Conservation (phyloP, 2,888 invertebrate genomes). For the Polylopha cassiicola region DNA sequence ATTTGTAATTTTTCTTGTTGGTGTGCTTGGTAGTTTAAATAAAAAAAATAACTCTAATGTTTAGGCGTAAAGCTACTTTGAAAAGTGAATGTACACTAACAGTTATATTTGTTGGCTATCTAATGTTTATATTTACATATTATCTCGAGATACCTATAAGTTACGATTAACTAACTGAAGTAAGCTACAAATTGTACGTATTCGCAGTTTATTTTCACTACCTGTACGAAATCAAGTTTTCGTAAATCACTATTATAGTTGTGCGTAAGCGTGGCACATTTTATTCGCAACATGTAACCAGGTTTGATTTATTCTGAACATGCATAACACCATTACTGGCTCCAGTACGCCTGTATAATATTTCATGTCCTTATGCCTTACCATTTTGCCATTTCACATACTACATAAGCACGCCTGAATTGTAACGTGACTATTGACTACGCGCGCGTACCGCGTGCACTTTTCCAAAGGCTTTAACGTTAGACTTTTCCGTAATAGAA, state of each 20-base stretch:
- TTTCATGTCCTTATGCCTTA: slow-evolving; percentile 37
- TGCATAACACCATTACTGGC: slow-evolving; percentile 41
- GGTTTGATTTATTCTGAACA: slow-evolving; percentile 43
- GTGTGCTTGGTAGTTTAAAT: no score
- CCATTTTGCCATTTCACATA: slow-evolving; percentile 39
- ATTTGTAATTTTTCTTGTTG: no score
- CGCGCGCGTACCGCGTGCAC: not conserved
- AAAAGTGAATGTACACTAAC: no score
- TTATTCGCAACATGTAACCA: slow-evolving; percentile 24
- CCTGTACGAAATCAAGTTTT: slow-evolving; percentile 13
- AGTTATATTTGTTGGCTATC: no score
- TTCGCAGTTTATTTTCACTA: no score
- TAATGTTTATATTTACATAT: no score
- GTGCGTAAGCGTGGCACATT: slow-evolving; percentile 15
- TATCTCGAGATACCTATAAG: no score
- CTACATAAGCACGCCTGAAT: slow-evolving; percentile 3
- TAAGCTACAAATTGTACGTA: no score
- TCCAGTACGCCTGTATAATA: slow-evolving; percentile 37
- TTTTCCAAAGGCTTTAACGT: not conserved
- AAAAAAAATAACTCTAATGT: no score
- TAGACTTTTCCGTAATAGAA: slow-evolving; percentile 26
- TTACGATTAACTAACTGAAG: no score
- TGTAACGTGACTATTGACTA: not conserved
- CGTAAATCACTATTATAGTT: slow-evolving; percentile 12
- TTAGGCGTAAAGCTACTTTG: no score